Evolutionary conservation across 2,888 invertebrate species (phyloP), one percentile per base, ranked within the genome.

Genomic region (Hoplodrina ambigua): DNA sequence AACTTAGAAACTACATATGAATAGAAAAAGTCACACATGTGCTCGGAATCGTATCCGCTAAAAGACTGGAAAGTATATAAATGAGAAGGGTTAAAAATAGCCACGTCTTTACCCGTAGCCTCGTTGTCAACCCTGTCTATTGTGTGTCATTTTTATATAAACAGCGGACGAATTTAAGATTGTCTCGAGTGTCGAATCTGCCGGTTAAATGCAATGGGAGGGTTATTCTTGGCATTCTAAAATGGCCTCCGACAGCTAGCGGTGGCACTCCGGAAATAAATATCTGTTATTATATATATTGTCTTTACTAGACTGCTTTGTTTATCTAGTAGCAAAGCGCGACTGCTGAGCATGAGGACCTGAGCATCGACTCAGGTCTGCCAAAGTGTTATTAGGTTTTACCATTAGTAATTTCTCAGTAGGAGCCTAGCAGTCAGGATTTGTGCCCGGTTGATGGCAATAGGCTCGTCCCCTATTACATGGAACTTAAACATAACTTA

Each of bases 141-240:
- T 72, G 52, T 72, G 52, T 75, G 52, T 57, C 15, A 50, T 49
- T 75, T 60, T 79, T 63, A 30, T 44, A 52, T 49, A 69, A 59
- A 63, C 33, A 53, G 11, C 7, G 25, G 44, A 79, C 25, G 15
- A 44, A 62, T 78, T 72, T 50, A 50, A 46, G 13, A 53, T 37
- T 52, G 60, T 73, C 60, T 79, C 25, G 20, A 1, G 55, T 56
- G 59, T 56, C 13, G 55, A 30, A 59, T 57, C 54, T 52, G 33
- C 54, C 56, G 73, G 63, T 72, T 55, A 61, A 72, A 78, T 72
- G 57, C 56, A 64, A 61, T 44, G 33, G 61, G 46, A 60, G 55
- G n/a, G 73, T 70, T 81, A 78, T 78, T 78, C 73, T 64, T n/a
- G 52, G 53, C 60, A 20, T 72, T 72, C 78, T 63, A 78, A 78